phyloP scores from a whole-genome alignment of 2,113 vertebrate species.

The Theristicus caerulescens region DNA sequence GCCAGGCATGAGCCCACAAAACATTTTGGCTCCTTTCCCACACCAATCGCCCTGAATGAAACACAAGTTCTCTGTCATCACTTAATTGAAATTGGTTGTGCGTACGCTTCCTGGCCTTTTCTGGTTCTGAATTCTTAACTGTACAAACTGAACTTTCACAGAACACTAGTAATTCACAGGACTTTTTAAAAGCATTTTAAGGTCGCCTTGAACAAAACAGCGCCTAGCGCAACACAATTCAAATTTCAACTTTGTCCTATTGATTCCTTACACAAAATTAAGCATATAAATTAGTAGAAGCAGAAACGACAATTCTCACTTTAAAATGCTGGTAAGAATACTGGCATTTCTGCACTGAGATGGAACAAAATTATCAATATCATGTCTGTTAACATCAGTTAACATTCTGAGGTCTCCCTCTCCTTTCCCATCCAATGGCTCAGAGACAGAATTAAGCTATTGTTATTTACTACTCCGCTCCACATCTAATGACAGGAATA shows the following conservation, averaged over 20 bases:
- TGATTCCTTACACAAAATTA: not conserved
- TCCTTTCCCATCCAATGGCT: not conserved
- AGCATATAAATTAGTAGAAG: not conserved
- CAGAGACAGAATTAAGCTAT: not conserved
- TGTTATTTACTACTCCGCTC: not conserved
- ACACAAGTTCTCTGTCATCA: not conserved
- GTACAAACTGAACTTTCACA: not conserved
- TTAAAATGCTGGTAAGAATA: not conserved
- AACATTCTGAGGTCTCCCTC: not conserved
- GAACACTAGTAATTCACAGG: not conserved
- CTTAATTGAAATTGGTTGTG: not conserved
- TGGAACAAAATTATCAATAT: not conserved
- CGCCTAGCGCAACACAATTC: not conserved
- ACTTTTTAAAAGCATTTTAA: not conserved
- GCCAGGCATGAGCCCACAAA: not conserved
- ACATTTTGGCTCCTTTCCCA: not conserved
- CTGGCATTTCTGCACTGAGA: not conserved
- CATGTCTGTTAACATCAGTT: not conserved
- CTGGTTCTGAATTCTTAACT: not conserved
- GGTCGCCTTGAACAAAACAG: not conserved
- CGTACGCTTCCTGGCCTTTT: not conserved
- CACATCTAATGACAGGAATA: not conserved
- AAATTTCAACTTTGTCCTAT: not conserved
- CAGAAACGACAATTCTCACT: not conserved
- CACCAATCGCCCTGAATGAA: not conserved